Percentiles rank a stretch among this genome's conserved stretches.
Evolutionary conservation across 2,888 invertebrate species (phyloP).

Genomic region (Eupithecia subumbrata): DNA sequence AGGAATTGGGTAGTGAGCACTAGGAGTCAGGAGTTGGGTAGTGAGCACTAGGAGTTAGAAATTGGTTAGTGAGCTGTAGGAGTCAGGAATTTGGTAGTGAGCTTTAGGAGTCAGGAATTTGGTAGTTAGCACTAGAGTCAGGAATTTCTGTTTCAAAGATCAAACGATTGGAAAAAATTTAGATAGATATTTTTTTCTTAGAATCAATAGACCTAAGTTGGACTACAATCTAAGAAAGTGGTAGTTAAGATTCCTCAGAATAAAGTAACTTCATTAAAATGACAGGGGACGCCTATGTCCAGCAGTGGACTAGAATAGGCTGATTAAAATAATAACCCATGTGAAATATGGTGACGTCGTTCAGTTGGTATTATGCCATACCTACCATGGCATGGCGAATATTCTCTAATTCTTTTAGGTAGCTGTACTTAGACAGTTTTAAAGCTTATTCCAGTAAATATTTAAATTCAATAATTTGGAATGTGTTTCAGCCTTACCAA

Average conservation of each 20-base stretch:
- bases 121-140: too few species aligned
- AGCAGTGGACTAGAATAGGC: not conserved
- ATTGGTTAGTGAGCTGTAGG: too few species aligned
- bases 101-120: conserved; percentile 73
- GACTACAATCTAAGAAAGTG: not conserved
- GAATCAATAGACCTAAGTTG: not conserved
- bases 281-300: not conserved
- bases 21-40: conserved; percentile 54
- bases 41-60: conserved; percentile 76
- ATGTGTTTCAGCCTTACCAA: conserved; percentile 75
- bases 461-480: conserved; percentile 32
- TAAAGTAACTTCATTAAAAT: not conserved
- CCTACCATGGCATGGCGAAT: not conserved
- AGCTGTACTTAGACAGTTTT: not conserved
- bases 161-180: not conserved
- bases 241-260: not conserved
- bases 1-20: conserved; percentile 47
- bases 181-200: not conserved
- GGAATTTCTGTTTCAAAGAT: not conserved
- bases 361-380: not conserved
- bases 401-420: not conserved
- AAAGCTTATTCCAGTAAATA: not conserved
- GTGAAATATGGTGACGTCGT: not conserved
- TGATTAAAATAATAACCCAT: not conserved
- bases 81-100: conserved; percentile 80